phyloP scores from a whole-genome alignment of 1,140 invertebrate species.

The Pemphigus obesinymphae region DNA sequence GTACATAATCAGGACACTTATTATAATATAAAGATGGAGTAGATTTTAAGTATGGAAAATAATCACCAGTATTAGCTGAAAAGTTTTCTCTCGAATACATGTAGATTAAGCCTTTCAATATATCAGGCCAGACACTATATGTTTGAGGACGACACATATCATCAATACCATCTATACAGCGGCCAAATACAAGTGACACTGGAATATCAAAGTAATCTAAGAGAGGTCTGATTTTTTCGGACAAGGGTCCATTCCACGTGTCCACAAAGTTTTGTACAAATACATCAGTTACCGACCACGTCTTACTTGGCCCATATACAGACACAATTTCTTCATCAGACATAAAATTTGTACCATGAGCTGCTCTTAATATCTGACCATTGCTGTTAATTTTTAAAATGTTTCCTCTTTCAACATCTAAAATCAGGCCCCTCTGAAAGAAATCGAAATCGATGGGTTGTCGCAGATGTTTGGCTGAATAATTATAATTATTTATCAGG shows the following conservation, averaged over 20 bases:
- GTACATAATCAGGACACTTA: constrained; percentile 57
- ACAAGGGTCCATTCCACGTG: constrained; percentile 60
- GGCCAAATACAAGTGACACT: constrained; percentile 63
- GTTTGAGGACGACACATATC: constrained; percentile 50
- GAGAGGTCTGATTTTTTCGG: constrained; percentile 60
- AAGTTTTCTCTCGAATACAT: constrained; percentile 65
- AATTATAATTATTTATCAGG: constrained; percentile 61
- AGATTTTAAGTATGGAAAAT: constrained; percentile 60
- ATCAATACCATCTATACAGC: constrained; percentile 67
- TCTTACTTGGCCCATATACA: constrained; percentile 59
- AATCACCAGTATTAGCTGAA: constrained; percentile 55
- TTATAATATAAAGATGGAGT: constrained; percentile 63
- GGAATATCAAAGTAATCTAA: constrained; percentile 75
- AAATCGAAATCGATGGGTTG: constrained; percentile 58
- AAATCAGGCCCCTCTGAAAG: constrained; percentile 67
- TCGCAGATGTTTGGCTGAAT: constrained; percentile 55
- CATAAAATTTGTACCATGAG: constrained; percentile 65
- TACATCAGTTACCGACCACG: constrained; percentile 57
- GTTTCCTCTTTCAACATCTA: constrained; percentile 71
- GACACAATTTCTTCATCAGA: constrained; percentile 57
- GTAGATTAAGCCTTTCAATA: constrained; percentile 58
- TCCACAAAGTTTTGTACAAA: constrained; percentile 58
- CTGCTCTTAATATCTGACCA: constrained; percentile 62
- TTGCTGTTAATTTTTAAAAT: constrained; percentile 60
- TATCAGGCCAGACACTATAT: constrained; percentile 65